Evolutionary conservation across 2,888 invertebrate species (phyloP).

Genomic region (Campaea margaritaria): DNA sequence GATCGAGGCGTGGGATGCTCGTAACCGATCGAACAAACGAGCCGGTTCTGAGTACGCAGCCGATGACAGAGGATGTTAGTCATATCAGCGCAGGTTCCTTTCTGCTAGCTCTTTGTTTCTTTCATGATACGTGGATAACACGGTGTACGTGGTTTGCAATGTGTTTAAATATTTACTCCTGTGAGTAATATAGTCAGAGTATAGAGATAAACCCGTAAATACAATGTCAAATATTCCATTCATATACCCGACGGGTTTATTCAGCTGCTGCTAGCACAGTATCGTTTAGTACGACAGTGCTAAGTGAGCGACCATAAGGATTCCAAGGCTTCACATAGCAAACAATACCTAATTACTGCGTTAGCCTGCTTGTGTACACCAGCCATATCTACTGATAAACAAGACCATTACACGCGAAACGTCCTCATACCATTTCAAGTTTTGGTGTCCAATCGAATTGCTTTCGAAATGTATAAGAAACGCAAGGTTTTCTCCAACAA

Average conservation of each 20-base stretch:
- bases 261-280: slow-evolving; percentile 42
- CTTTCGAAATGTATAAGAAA: slow-evolving; percentile 5
- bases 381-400: neutral
- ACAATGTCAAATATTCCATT: slow-evolving; percentile 69
- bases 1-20: slow-evolving; percentile 48
- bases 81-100: slow-evolving; percentile 50
- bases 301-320: slow-evolving; percentile 44
- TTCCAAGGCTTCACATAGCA: slow-evolving; percentile 38
- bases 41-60: slow-evolving; percentile 51
- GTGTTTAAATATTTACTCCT: slow-evolving; percentile 26
- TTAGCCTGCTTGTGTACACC: neutral
- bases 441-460: neutral
- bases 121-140: slow-evolving; percentile 15
- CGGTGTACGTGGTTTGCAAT: slow-evolving; percentile 6
- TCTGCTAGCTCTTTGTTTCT: slow-evolving; percentile 48
- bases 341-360: slow-evolving; percentile 23
- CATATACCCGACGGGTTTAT: slow-evolving; percentile 50
- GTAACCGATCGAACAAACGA: slow-evolving; percentile 49
- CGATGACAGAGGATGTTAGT: slow-evolving; percentile 57
- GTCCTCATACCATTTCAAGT: neutral
- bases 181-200: slow-evolving; percentile 36
- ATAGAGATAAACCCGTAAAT: slow-evolving; percentile 30
- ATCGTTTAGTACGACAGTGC: slow-evolving; percentile 47
- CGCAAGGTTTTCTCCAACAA: slow-evolving; percentile 1
- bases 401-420: neutral